Evolutionary conservation across 2,113 vertebrate species (phyloP).

Genomic region (Syngnathus floridae): DNA sequence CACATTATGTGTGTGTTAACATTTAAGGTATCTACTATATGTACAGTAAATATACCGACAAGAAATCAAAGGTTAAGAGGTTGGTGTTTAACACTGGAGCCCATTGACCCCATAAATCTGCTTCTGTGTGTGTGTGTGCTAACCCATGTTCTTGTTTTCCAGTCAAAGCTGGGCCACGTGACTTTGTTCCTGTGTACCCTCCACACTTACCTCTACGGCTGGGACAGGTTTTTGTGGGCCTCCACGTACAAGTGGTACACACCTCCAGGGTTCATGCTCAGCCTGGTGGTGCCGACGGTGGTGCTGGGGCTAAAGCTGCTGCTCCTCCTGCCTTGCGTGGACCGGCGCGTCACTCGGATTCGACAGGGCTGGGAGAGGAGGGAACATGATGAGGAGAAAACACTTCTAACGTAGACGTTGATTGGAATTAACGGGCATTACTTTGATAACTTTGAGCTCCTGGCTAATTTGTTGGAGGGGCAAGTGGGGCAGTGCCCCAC

Average conservation of each 20-base stretch:
- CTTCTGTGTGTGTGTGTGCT: neutral
- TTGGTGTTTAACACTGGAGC: neutral
- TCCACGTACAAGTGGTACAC: conserved; percentile 74
- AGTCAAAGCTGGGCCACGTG: conserved; percentile 90
- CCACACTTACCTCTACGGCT: conserved; percentile 78
- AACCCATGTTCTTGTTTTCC: conserved; percentile 33
- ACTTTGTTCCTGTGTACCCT: conserved; percentile 81
- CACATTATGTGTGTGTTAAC: neutral
- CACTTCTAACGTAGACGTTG: conserved; percentile 44
- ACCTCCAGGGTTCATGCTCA: conserved; percentile 70
- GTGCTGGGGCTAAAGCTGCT: conserved; percentile 79
- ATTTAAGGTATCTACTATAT: too few species aligned
- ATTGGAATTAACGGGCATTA: neutral
- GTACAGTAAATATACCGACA: neutral
- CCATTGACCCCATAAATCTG: neutral
- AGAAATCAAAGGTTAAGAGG: neutral
- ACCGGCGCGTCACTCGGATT: conserved; percentile 75
- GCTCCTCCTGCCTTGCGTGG: conserved; percentile 80
- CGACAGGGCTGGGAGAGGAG: conserved; percentile 86
- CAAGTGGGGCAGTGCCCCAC: neutral
- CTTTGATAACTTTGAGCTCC: neutral
- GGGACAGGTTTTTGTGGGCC: conserved; percentile 69
- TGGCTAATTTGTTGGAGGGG: neutral
- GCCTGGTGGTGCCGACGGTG: conserved; percentile 76
- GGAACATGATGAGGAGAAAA: conserved; percentile 16